These are phyloP conservation scores for Exaiptasia diaphana DNA, from an alignment of 64 coral and sea anemone genomes.

Conservation along the genomic window DNA sequence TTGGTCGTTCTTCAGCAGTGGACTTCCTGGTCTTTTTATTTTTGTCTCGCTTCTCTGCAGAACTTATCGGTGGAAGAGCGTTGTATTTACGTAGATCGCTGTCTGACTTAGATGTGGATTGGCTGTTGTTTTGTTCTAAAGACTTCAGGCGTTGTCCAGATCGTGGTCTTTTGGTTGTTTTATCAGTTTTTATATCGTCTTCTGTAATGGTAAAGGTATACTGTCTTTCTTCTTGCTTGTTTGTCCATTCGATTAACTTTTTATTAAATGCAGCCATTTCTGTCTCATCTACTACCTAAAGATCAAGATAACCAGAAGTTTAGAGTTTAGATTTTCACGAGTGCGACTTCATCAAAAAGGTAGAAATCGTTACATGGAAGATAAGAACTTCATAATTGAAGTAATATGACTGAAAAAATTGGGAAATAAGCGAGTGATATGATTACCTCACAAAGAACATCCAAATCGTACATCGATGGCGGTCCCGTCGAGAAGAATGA, in stretches of 20 bases:
- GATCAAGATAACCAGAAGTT: background rate
- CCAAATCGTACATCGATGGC: conserved; percentile 73
- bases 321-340: background rate
- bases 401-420: too few species aligned
- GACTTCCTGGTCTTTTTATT: conserved; percentile 35
- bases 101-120: conserved; percentile 68
- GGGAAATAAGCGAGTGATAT: too few species aligned
- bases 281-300: conserved; percentile 90
- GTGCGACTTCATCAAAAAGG: background rate
- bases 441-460: conserved; percentile 84
- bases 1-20: background rate
- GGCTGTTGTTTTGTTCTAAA: conserved; percentile 15
- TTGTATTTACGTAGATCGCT: conserved; percentile 82
- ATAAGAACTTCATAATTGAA: background rate
- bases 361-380: background rate
- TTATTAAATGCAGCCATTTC: conserved; percentile 87
- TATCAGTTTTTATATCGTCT: conserved; percentile 48
- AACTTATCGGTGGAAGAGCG: conserved; percentile 78
- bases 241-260: conserved; percentile 82
- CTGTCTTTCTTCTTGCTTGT: conserved; percentile 80
- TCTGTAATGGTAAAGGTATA: conserved; percentile 95
- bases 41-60: conserved; percentile 25
- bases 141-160: conserved; percentile 59
- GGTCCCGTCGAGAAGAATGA: conserved; percentile 84
- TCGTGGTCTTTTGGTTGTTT: conserved; percentile 13